Percentiles rank a stretch among this genome's conserved stretches.
Conservation (phyloP, 1,140 invertebrate genomes). For the Drosophila rhopaloa region DNA sequence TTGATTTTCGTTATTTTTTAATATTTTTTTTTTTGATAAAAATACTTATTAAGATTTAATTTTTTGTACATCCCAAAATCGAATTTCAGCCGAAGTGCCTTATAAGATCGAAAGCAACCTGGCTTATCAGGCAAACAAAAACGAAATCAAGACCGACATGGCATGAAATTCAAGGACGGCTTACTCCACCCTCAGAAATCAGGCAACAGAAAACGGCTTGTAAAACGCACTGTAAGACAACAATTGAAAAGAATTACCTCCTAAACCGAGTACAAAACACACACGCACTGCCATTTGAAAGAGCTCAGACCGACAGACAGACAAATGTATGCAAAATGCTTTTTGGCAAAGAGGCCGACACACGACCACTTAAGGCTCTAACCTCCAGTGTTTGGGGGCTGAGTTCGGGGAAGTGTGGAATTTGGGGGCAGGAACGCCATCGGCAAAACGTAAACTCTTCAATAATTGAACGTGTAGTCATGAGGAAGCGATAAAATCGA, state of each 20-base stretch:
- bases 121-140: conserved; percentile 12
- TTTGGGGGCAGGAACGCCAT: conserved; percentile 18
- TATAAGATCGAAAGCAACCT: not conserved
- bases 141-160: conserved; percentile 3
- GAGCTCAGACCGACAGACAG: conserved; percentile 10
- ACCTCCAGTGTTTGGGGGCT: conserved; percentile 2
- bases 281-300: conserved; percentile 4
- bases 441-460: conserved; percentile 80
- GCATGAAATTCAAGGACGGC: not conserved
- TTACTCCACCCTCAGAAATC: not conserved
- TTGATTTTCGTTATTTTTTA: too few species aligned
- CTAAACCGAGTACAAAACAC: conserved; percentile 26
- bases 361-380: conserved; percentile 34
- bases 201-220: conserved; percentile 57
- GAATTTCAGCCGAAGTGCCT: too few species aligned
- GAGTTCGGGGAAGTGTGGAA: not conserved
- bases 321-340: conserved; percentile 52
- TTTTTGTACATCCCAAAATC: too few species aligned
- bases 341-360: conserved; percentile 52
- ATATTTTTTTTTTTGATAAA: too few species aligned
- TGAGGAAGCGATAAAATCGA: conserved; percentile 84
- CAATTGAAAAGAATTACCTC: conserved; percentile 80
- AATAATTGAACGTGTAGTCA: conserved; percentile 83
- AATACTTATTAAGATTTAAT: too few species aligned
- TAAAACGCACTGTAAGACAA: conserved; percentile 68